Evolutionary conservation across 2,888 invertebrate species (phyloP).

Genomic region (Hypsopygia costalis): DNA sequence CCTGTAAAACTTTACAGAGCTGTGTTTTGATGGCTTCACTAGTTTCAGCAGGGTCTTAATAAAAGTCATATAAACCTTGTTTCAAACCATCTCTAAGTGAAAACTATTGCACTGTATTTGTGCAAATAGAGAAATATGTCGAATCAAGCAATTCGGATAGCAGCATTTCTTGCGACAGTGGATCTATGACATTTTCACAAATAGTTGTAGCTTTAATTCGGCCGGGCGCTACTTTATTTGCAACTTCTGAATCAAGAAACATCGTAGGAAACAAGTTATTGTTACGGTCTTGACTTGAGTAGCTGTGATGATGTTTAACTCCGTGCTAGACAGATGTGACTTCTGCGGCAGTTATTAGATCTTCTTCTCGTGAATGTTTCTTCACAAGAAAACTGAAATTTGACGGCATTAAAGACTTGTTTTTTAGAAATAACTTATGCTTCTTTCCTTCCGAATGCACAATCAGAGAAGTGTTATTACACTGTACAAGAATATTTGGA

Average conservation of each 20-base stretch:
- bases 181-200: conserved; percentile 4
- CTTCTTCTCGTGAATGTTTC: conserved; percentile 2
- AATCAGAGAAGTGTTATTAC: too few species aligned
- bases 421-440: conserved; percentile 12
- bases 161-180: conserved; percentile 4
- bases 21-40: conserved; percentile 13
- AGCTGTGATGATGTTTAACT: conserved; percentile 11
- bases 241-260: too few species aligned
- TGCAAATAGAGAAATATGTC: too few species aligned
- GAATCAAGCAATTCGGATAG: not conserved
- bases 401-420: not conserved
- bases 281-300: conserved; percentile 14
- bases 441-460: conserved; percentile 12
- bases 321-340: conserved; percentile 13
- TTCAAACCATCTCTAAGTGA: conserved; percentile 10
- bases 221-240: too few species aligned
- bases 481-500: too few species aligned
- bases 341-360: conserved; percentile 12
- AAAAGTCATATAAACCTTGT: conserved; percentile 11
- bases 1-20: conserved; percentile 11
- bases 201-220: conserved; percentile 3
- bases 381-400: not conserved
- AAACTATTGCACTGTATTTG: not conserved
- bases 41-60: conserved; percentile 12
- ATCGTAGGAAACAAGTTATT: conserved; percentile 10